Base-by-base conservation (phyloP, 2,888 invertebrate genomes). In the Pristionchus japonicus region DNA sequence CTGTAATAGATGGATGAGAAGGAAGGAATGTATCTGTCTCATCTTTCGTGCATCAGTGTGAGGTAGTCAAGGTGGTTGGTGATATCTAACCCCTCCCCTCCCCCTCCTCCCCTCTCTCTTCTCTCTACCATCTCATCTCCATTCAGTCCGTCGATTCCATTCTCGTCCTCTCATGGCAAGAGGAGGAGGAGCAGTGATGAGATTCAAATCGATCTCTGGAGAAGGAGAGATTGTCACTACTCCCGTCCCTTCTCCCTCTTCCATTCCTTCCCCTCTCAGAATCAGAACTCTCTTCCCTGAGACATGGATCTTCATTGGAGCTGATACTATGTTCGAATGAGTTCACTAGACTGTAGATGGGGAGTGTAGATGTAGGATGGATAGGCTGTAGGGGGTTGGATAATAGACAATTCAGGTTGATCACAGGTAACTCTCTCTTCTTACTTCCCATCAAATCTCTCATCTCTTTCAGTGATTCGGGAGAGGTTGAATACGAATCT, bases 401-500 rank as follows among this genome's bases (percentile, higher is more conserved):
- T 20, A 43, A 31, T n/a, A 52, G 23, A 64, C 40, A 23, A 70
- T 61, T 67, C 1, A 1, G 40, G 70, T 40, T 3, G 11, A n/a
- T 40, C 34, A 23, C 43, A 27, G 80, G 27, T 82, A 49, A 27
- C 49, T n/a, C n/a, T n/a, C n/a, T n/a, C n/a, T n/a, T n/a, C n/a
- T n/a, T n/a, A n/a, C n/a, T n/a, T n/a, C n/a, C n/a, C n/a, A n/a
- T n/a, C n/a, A n/a, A n/a, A n/a, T n/a, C n/a, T n/a, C n/a, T n/a
- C n/a, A n/a, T n/a, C n/a, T n/a, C 27, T 91, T 93, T 87, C 91
- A 96, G 96, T 85, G 94, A 94, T 86, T 95, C 95, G 91, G 96
- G 96, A 40, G 94, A 95, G 84, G 95, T 95, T 49, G 93, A 94
- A 94, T 95, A 95, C 92, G 96, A 96, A 89, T 95, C 96, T 90